Conservation (phyloP, 2,113 vertebrate genomes). For the Anoplopoma fimbria region DNA sequence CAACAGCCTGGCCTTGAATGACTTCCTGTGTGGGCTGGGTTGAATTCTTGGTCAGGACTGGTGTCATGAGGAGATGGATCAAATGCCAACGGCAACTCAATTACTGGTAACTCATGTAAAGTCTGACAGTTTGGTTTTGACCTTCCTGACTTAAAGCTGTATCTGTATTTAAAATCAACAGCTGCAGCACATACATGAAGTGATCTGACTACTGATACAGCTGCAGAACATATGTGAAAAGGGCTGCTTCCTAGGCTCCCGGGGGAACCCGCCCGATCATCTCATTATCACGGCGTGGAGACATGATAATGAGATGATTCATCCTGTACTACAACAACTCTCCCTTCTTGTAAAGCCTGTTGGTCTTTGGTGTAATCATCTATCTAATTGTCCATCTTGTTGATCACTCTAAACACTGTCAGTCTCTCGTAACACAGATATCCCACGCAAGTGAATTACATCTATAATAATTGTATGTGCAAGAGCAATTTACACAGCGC, state of each 20-base stretch:
- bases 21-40: slow-evolving; percentile 69
- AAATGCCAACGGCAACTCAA: slow-evolving; percentile 40
- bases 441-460: neutral
- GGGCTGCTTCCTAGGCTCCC: slow-evolving; percentile 25
- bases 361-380: slow-evolving; percentile 6
- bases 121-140: slow-evolving; percentile 33
- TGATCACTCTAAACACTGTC: neutral
- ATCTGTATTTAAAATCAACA: slow-evolving; percentile 1
- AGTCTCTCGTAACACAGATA: slow-evolving; percentile 1
- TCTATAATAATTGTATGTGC: neutral
- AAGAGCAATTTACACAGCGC: neutral
- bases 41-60: slow-evolving; percentile 60
- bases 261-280: slow-evolving; percentile 53
- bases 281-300: slow-evolving; percentile 64
- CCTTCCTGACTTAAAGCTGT: slow-evolving; percentile 15
- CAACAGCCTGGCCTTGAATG: slow-evolving; percentile 58
- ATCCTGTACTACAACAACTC: neutral
- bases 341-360: slow-evolving; percentile 4
- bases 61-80: slow-evolving; percentile 45
- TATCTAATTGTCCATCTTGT: neutral
- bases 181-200: neutral
- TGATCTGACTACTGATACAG: neutral
- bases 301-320: slow-evolving; percentile 69
- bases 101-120: neutral
- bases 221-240: neutral